phyloP scores from a whole-genome alignment of 2,888 invertebrate genomes.

The Incurvaria masculella region DNA sequence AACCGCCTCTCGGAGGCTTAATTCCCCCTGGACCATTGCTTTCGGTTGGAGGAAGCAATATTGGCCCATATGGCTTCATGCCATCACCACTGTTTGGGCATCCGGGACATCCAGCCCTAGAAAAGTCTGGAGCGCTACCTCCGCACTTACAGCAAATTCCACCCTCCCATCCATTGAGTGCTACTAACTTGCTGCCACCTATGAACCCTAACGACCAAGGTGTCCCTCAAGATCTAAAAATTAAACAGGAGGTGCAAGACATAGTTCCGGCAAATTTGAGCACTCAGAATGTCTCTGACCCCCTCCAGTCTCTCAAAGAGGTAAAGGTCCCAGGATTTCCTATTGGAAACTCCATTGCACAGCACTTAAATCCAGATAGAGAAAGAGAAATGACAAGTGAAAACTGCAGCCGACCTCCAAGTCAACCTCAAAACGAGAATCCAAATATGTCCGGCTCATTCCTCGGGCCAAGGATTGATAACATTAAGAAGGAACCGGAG shows the following conservation, averaged over 20 bases:
- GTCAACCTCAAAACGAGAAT: slow-evolving; percentile 47
- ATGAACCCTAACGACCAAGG: slow-evolving; percentile 39
- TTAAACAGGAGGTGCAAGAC: slow-evolving; percentile 54
- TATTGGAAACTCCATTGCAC: slow-evolving; percentile 51
- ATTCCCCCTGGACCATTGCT: slow-evolving; percentile 59
- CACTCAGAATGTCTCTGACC: slow-evolving; percentile 59
- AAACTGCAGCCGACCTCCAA: slow-evolving; percentile 46
- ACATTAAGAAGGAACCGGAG: slow-evolving; percentile 74
- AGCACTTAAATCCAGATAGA: slow-evolving; percentile 47
- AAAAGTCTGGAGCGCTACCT: slow-evolving; percentile 40
- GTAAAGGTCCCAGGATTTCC: slow-evolving; percentile 75
- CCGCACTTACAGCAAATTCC: slow-evolving; percentile 42
- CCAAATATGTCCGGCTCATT: slow-evolving; percentile 52
- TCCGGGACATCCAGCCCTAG: slow-evolving; percentile 27
- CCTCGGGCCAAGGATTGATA: slow-evolving; percentile 65
- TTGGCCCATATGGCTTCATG: slow-evolving; percentile 62
- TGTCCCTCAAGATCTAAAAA: slow-evolving; percentile 52
- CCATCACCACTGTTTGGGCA: slow-evolving; percentile 45
- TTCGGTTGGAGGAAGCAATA: slow-evolving; percentile 56
- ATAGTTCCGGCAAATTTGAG: slow-evolving; percentile 48
- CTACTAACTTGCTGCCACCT: slow-evolving; percentile 31
- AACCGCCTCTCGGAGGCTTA: slow-evolving; percentile 54
- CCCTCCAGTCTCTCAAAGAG: slow-evolving; percentile 73
- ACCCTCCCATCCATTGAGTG: slow-evolving; percentile 33
- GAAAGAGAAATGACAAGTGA: slow-evolving; percentile 49